These are phyloP conservation scores for Podarcis raffonei DNA, from an alignment of 2,113 vertebrate species.

Conservation along the genomic window DNA sequence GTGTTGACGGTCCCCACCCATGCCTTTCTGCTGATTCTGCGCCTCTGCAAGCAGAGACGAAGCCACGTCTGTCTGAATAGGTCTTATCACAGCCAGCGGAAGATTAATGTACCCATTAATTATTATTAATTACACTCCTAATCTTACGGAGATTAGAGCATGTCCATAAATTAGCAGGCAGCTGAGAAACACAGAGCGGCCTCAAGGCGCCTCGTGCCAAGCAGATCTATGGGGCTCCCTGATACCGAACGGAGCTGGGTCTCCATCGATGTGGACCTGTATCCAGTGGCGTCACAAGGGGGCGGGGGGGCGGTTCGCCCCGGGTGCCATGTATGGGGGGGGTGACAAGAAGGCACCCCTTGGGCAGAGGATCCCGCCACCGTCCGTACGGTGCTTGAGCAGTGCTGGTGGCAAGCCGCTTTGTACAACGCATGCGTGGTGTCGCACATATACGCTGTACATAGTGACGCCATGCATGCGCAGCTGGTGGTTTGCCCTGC, in stretches of 20 bases:
- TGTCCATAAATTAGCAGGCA: constrained; percentile 72
- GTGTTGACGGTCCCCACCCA: no score
- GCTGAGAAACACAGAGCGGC: constrained; percentile 56
- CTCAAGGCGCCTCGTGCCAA: constrained; percentile 60
- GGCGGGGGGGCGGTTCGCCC: no score
- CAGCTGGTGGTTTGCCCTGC: no score
- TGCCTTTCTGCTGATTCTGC: not conserved
- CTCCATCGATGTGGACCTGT: not conserved
- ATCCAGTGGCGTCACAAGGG: no score
- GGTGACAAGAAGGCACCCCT: no score
- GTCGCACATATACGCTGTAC: no score
- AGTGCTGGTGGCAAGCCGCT: no score
- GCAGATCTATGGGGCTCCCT: constrained; percentile 52
- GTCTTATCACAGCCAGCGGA: constrained; percentile 66
- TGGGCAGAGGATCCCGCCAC: no score
- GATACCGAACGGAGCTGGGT: constrained; percentile 15
- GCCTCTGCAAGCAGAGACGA: constrained; percentile 39
- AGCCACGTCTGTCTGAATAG: constrained; percentile 54
- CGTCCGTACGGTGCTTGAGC: no score
- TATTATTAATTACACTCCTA: constrained; percentile 76
- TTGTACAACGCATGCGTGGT: no score
- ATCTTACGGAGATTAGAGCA: constrained; percentile 76
- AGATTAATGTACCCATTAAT: constrained; percentile 70
- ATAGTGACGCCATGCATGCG: no score
- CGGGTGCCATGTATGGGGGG: not conserved